A percentile compares a stretch with the other conserved stretches of the same genome.
These are phyloP conservation scores for Acanthopleura granulata DNA, from an alignment of 2,888 invertebrate species.

Conservation along the genomic window DNA sequence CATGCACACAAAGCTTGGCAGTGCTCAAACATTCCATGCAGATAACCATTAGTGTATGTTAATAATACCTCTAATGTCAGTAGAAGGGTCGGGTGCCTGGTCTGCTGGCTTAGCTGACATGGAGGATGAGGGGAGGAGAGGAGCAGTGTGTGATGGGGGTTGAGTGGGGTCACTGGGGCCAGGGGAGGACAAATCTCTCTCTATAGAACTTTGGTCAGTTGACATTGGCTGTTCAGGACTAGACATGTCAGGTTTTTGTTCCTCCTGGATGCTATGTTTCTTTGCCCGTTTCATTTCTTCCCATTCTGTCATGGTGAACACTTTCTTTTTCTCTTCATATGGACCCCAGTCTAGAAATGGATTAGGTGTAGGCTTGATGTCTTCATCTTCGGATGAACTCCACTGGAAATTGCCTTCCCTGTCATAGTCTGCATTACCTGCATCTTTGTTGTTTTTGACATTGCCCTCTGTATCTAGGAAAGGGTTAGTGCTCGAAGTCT, in stretches of 20 bases:
- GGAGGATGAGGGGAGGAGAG: slow-evolving; percentile 13
- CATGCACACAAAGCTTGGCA: slow-evolving; percentile 11
- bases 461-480: slow-evolving; percentile 55
- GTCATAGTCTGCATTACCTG: slow-evolving; percentile 28
- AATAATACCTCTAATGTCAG: slow-evolving; percentile 21
- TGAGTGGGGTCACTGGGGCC: not conserved
- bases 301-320: slow-evolving; percentile 64
- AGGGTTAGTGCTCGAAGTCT: slow-evolving; percentile 34
- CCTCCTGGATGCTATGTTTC: not conserved
- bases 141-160: not conserved
- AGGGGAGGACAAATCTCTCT: not conserved
- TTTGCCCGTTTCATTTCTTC: slow-evolving; percentile 57
- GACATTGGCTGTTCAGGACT: slow-evolving; percentile 20
- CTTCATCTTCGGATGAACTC: slow-evolving; percentile 26
- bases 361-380: not conserved
- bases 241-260: slow-evolving; percentile 16
- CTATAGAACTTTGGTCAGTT: slow-evolving; percentile 6
- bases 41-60: slow-evolving; percentile 16
- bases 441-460: slow-evolving; percentile 29
- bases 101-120: slow-evolving; percentile 1
- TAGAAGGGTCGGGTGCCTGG: slow-evolving; percentile 20
- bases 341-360: slow-evolving; percentile 46
- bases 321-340: slow-evolving; percentile 59
- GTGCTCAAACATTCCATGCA: slow-evolving; percentile 12
- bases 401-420: slow-evolving; percentile 15